Evolutionary conservation across 2,113 vertebrate genomes (phyloP).

Genomic region (Pithys albifrons): DNA sequence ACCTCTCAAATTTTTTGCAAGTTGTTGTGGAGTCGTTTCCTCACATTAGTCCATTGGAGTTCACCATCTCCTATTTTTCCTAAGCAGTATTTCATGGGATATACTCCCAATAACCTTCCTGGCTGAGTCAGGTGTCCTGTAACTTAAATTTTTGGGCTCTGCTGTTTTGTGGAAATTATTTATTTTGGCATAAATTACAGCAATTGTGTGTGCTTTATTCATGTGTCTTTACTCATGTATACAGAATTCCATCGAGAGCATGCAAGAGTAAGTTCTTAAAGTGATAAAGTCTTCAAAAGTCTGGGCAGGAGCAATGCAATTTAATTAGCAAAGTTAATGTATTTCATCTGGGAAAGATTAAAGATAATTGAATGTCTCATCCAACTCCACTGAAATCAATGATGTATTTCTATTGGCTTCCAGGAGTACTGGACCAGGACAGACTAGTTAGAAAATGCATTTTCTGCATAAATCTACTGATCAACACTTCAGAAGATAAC

Average conservation of each 20-base stretch:
- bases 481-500: background rate
- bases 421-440: background rate
- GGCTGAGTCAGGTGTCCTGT: background rate
- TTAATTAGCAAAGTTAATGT: constrained; percentile 11
- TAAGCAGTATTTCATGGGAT: background rate
- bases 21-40: background rate
- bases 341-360: constrained; percentile 1
- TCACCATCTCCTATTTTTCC: background rate
- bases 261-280: background rate
- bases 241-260: background rate
- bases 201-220: background rate
- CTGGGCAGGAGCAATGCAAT: background rate
- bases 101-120: background rate
- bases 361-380: background rate
- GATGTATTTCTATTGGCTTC: background rate
- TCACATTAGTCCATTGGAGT: background rate
- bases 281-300: constrained; percentile 24
- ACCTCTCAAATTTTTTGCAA: background rate
- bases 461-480: background rate
- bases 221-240: background rate
- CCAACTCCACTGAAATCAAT: background rate
- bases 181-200: background rate
- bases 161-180: background rate
- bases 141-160: background rate
- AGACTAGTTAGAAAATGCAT: background rate